Conservation (phyloP, 2,888 invertebrate species). For the Leptinotarsa peninsularis region DNA sequence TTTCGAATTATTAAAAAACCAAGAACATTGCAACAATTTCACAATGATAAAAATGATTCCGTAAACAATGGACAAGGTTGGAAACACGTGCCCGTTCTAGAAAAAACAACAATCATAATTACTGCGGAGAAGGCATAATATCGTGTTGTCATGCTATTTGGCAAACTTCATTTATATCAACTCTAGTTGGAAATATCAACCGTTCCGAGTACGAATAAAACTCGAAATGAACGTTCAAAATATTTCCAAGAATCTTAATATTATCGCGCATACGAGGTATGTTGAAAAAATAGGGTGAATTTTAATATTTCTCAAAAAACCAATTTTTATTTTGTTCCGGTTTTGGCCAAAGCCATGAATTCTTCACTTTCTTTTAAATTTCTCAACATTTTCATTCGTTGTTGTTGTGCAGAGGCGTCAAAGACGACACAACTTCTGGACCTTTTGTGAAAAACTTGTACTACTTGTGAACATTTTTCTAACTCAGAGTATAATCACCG, state of each 20-base stretch:
- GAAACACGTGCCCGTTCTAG: not conserved
- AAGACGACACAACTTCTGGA: too few relatives aligned
- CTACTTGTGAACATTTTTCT: too few relatives aligned
- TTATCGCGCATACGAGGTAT: not conserved
- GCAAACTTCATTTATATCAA: not conserved
- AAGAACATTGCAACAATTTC: not conserved
- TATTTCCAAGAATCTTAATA: not conserved
- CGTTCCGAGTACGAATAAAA: not conserved
- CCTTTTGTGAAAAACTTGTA: too few relatives aligned
- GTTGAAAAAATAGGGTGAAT: too few relatives aligned
- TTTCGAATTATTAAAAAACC: not conserved
- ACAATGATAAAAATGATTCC: not conserved
- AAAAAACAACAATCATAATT: not conserved
- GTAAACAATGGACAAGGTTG: slow-evolving; percentile 7
- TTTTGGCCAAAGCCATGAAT: too few relatives aligned
- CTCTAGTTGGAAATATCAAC: slow-evolving; percentile 6
- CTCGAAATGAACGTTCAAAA: not conserved
- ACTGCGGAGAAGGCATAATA: not conserved
- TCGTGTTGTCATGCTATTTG: slow-evolving; percentile 16
- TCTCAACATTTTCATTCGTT: too few relatives aligned
- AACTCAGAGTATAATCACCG: too few relatives aligned
- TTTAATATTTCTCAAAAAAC: too few relatives aligned
- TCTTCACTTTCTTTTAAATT: too few relatives aligned
- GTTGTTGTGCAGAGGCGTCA: too few relatives aligned
- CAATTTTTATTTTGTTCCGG: too few relatives aligned